These are phyloP conservation scores for Monodelphis domestica DNA, from an alignment of 2,797 vertebrate species.

Conservation along the genomic window DNA sequence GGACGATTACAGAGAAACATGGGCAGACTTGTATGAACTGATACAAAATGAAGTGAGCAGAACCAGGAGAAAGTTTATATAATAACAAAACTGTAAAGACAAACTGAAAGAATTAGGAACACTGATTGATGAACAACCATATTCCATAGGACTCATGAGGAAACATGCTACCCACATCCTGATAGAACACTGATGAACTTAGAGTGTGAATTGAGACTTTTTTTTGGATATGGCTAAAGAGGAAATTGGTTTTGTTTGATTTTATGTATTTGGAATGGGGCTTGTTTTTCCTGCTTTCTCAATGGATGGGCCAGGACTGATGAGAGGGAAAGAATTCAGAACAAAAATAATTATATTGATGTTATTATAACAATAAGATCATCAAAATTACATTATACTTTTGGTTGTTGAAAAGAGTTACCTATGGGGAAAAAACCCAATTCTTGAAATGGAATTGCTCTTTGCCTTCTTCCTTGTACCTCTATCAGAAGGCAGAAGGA, in stretches of 20 bases:
- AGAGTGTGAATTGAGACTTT: background rate
- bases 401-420: background rate
- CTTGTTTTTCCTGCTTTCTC: background rate
- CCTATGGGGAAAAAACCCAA: background rate
- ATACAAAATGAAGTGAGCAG: background rate
- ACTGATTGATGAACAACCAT: background rate
- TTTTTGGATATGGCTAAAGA: too few species aligned
- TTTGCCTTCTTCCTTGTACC: background rate
- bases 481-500: background rate
- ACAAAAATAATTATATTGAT: background rate
- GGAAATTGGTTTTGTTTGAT: too few species aligned
- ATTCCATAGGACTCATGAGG: background rate
- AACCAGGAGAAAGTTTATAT: background rate
- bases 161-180: background rate
- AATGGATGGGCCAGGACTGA: background rate
- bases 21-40: background rate
- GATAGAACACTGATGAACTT: background rate
- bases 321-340: background rate
- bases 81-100: background rate
- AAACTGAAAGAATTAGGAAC: background rate
- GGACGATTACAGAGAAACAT: background rate
- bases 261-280: background rate
- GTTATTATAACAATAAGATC: background rate
- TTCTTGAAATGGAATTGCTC: background rate
- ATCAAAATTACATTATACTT: background rate